A percentile compares a stretch with the other conserved stretches of the same genome.
Evolutionary conservation across 92 coral and sea anemone genomes (phyloP).

Genomic region (Montipora capitata): DNA sequence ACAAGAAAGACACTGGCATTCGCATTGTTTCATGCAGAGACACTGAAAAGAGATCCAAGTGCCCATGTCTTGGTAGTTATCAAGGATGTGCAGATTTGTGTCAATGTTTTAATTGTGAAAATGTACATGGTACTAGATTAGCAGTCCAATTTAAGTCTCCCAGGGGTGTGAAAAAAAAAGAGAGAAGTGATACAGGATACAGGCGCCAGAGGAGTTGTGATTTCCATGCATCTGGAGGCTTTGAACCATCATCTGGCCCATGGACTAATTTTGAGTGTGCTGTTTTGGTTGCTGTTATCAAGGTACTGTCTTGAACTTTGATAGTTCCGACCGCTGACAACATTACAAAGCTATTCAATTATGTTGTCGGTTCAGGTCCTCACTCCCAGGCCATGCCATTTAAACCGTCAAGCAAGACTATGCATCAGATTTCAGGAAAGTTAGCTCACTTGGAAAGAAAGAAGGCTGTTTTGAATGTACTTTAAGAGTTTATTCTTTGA

Average conservation of each 20-base stretch:
- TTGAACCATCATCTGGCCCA: conserved; percentile 20
- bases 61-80: conserved; percentile 31
- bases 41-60: conserved; percentile 18
- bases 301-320: conserved; percentile 8
- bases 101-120: conserved; percentile 1
- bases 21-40: conserved; percentile 21
- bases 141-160: not conserved
- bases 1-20: not conserved
- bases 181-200: not conserved
- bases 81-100: conserved; percentile 8
- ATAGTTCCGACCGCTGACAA: conserved; percentile 26
- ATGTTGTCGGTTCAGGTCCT: not conserved
- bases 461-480: conserved; percentile 22
- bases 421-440: conserved; percentile 12
- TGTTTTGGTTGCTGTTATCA: conserved; percentile 18
- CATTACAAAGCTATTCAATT: conserved; percentile 18
- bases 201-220: not conserved
- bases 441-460: conserved; percentile 15
- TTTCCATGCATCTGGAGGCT: conserved; percentile 11
- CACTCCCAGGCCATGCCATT: not conserved
- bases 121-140: not conserved
- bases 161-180: not conserved
- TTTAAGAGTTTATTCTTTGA: not conserved
- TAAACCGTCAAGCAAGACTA: not conserved
- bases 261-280: conserved; percentile 33